Evolutionary conservation across 2,797 vertebrate genomes (phyloP).

Genomic region (Lycodopsis pacificus): DNA sequence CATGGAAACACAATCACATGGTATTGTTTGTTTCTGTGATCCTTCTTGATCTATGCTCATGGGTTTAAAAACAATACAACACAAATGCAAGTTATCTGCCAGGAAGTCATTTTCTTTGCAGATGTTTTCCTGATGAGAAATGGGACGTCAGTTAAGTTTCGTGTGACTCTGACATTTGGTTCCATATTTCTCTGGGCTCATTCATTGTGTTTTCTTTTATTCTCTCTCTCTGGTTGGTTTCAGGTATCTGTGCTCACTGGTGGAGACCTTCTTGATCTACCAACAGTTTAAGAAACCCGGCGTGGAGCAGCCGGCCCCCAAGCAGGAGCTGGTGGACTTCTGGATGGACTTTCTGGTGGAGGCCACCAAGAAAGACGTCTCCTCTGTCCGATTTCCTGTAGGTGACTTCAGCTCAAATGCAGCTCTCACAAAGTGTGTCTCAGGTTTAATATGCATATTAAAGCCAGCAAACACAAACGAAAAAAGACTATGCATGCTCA

Average conservation of each 20-base stretch:
- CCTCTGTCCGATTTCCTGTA: slow-evolving; percentile 96
- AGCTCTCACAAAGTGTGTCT: background rate
- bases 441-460: background rate
- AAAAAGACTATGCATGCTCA: background rate
- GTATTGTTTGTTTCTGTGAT: slow-evolving; percentile 23
- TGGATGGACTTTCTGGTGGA: slow-evolving; percentile 99
- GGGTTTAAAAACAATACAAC: slow-evolving; percentile 16
- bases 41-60: slow-evolving; percentile 4
- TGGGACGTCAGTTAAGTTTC: background rate
- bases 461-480: background rate
- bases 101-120: background rate
- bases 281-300: slow-evolving; percentile 94
- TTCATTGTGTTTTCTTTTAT: background rate
- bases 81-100: slow-evolving; percentile 19
- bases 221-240: slow-evolving; percentile 11
- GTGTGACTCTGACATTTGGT: background rate
- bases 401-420: slow-evolving; percentile 57
- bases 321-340: slow-evolving; percentile 96
- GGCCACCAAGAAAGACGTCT: slow-evolving; percentile 94
- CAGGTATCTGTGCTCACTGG: slow-evolving; percentile 95
- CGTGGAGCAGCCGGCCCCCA: slow-evolving; percentile 87
- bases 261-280: slow-evolving; percentile 96
- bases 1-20: slow-evolving; percentile 31
- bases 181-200: background rate
- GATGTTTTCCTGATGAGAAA: background rate